A percentile compares a stretch with the other conserved stretches of the same genome.
Conservation (phyloP, 2,797 vertebrate genomes). For the Cynodonichthys magdalenae region DNA sequence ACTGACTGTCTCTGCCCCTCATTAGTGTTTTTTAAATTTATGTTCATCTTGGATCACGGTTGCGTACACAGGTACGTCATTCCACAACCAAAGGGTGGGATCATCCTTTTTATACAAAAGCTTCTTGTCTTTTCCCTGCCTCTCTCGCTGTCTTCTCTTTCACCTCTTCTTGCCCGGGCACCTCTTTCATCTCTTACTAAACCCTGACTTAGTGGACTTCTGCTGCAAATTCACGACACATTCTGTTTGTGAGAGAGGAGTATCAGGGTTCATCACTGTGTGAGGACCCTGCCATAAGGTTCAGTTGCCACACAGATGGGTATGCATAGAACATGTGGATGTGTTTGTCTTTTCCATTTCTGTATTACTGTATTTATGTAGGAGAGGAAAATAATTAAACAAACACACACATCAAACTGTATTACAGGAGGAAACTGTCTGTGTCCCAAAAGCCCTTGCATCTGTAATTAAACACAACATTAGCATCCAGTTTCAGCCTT, state of each 20-base stretch:
- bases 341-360: constrained; percentile 1
- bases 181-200: constrained; percentile 24
- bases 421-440: constrained; percentile 15
- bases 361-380: background rate
- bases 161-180: constrained; percentile 16
- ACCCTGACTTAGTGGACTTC: constrained; percentile 5
- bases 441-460: constrained; percentile 18
- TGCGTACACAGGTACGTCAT: constrained; percentile 25
- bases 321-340: constrained; percentile 6
- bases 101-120: constrained; percentile 24
- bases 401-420: constrained; percentile 1
- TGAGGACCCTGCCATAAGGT: constrained; percentile 5
- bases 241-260: constrained; percentile 11
- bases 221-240: constrained; percentile 10
- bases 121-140: constrained; percentile 20
- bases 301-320: constrained; percentile 25
- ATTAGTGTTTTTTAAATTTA: constrained; percentile 47
- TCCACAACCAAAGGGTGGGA: constrained; percentile 18
- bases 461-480: constrained; percentile 22
- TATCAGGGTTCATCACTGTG: constrained; percentile 16
- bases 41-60: constrained; percentile 7
- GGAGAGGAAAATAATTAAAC: constrained; percentile 1
- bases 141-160: constrained; percentile 5
- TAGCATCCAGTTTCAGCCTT: constrained; percentile 18
- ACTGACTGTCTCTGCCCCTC: constrained; percentile 26